These are phyloP conservation scores for Baronia brevicornis DNA, from an alignment of 2,888 invertebrate genomes.

Conservation along the genomic window DNA sequence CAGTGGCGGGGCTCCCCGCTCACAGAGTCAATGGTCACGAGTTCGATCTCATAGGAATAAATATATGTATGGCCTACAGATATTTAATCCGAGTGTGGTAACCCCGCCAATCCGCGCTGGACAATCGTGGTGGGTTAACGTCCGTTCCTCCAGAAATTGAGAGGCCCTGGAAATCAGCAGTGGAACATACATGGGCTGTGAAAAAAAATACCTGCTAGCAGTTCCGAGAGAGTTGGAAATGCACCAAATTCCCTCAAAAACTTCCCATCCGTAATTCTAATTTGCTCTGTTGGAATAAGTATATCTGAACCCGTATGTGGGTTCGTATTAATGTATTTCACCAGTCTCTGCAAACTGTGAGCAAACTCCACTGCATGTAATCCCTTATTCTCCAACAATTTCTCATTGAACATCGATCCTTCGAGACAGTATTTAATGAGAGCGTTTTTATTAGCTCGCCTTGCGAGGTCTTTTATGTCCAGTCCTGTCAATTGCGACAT, in stretches of 20 bases:
- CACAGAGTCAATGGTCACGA: too few species aligned
- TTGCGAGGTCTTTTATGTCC: constrained; percentile 44
- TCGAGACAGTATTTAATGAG: constrained; percentile 50
- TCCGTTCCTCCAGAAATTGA: too few species aligned
- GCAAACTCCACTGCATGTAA: constrained; percentile 41
- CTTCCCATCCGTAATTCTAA: constrained; percentile 23
- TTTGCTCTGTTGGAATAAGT: constrained; percentile 23
- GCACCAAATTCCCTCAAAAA: constrained; percentile 39
- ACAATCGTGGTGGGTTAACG: too few species aligned
- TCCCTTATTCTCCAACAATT: constrained; percentile 39
- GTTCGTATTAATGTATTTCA: constrained; percentile 43
- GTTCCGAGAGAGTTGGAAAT: too few species aligned
- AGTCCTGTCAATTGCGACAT: constrained; percentile 51
- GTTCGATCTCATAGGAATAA: too few species aligned
- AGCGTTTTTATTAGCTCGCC: constrained; percentile 42
- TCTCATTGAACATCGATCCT: constrained; percentile 38
- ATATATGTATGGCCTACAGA: too few species aligned
- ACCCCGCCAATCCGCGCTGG: too few species aligned
- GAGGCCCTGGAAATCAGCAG: too few species aligned
- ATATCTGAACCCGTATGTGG: constrained; percentile 27
- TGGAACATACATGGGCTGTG: too few species aligned
- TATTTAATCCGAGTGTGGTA: too few species aligned
- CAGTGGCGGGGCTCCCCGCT: too few species aligned
- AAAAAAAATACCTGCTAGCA: too few species aligned
- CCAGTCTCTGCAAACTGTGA: constrained; percentile 40